Base-by-base conservation (phyloP, 2,888 invertebrate genomes). In the Tanypteryx hageni region DNA sequence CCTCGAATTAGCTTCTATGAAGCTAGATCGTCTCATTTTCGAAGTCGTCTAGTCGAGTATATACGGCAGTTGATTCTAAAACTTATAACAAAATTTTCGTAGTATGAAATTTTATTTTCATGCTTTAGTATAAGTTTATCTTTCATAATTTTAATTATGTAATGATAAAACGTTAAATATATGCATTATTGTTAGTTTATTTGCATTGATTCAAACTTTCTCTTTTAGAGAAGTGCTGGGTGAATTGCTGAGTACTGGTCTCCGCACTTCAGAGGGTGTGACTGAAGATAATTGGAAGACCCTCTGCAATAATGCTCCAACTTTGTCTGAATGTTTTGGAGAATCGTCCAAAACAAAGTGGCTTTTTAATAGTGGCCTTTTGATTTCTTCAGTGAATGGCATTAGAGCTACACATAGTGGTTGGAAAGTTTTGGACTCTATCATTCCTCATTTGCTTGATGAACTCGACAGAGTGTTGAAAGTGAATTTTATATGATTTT, bases 211-310 rank as follows among this genome's bases (percentile, higher is more conserved):
- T n/a, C n/a, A n/a, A n/a, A n/a, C n/a, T n/a, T n/a, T n/a, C n/a
- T n/a, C 76, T 76, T 76, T 22, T 44, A 89, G 89, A 64, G 89
- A 89, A 64, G 89, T 89, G 11, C 64, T 89, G 0, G 89, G 61
- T 11, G 89, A 89, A 13, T 44, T 89, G 22, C 44, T 89, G 18
- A 64, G 61, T 11, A 64, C 64, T 31, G 61, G 44, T 31, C 89
- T 89, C 64, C 89, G 89, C 31, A 89, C 89, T 64, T 31, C 44
- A 9, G 89, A 64, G n/a, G 89, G 89, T 18, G 64, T 89, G 64
- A 64, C 89, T 3, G 18, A 64, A 0, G 10, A n/a, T 16, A 64
- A 14, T 10, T 64, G 89, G 89, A 64, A 44, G 44, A 44, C 27
- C 27, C 64, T 89, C 14, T 18, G 44, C 27, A 10, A 16, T 27